Evolutionary conservation across 1,140 invertebrate genomes (phyloP).

Genomic region (Cyclargus thomasi): DNA sequence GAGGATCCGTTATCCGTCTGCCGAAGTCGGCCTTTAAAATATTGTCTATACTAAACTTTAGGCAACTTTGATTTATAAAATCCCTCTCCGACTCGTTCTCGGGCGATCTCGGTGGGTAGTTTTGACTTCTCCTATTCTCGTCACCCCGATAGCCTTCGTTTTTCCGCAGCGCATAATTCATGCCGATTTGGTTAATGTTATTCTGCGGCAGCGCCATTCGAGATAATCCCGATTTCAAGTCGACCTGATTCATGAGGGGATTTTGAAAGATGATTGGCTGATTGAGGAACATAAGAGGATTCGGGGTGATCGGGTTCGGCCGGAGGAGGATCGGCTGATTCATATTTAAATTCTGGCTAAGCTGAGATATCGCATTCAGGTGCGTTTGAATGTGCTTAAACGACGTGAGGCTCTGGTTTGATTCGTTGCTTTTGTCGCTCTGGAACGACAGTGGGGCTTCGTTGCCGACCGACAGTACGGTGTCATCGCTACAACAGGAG

Average conservation of each 20-base stretch:
- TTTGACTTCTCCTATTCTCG: slow-evolving; percentile 48
- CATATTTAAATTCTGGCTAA: slow-evolving; percentile 70
- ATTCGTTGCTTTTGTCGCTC: slow-evolving; percentile 38
- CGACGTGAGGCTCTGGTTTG: slow-evolving; percentile 57
- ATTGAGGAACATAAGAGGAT: slow-evolving; percentile 71
- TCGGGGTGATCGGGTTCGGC: slow-evolving; percentile 70
- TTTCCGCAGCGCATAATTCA: slow-evolving; percentile 49
- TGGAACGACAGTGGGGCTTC: slow-evolving; percentile 68
- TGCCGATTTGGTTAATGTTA: slow-evolving; percentile 33
- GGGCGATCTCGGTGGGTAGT: slow-evolving; percentile 47
- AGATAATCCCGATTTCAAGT: slow-evolving; percentile 45
- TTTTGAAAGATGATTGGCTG: slow-evolving; percentile 70
- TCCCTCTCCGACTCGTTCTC: slow-evolving; percentile 57
- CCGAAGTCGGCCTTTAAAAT: slow-evolving; percentile 94
- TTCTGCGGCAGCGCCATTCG: slow-evolving; percentile 44
- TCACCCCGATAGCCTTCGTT: slow-evolving; percentile 39
- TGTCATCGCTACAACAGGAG: slow-evolving; percentile 80
- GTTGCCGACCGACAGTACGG: slow-evolving; percentile 80
- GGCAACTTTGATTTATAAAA: slow-evolving; percentile 77
- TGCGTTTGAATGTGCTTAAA: slow-evolving; percentile 79
- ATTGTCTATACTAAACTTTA: slow-evolving; percentile 95
- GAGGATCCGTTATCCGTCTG: slow-evolving; percentile 81
- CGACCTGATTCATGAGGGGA: slow-evolving; percentile 52
- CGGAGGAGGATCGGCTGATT: slow-evolving; percentile 61
- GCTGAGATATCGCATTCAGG: slow-evolving; percentile 76